Base-by-base conservation (phyloP, 2,113 vertebrate species). In the Melanostigma gelatinosum region DNA sequence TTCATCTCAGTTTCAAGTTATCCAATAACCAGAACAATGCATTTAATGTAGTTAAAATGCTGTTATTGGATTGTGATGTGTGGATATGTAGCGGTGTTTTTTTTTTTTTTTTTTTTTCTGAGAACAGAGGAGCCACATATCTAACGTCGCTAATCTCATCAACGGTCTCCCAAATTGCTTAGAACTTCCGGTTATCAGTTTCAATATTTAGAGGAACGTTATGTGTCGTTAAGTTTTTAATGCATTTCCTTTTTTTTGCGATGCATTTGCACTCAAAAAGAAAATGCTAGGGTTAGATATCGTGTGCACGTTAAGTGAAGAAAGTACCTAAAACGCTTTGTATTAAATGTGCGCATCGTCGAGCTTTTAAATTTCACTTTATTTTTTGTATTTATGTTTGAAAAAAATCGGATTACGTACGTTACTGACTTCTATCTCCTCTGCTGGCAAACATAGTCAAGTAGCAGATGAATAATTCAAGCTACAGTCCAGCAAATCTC, bases 141-240 rank as follows among this genome's bases (percentile, higher is more conserved):
- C 55, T 60, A 76, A 2, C 69, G n/a, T 55, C 3, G 75, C 66
- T 75, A 57, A 69, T 76, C 52, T 42, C 50, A 60, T 18, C 34
- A 8, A 0, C 80, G 58, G 55, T 46, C 34, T 38, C 24, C 20
- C 7, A 85, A 87, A 62, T 78, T 52, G 70, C 66, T 75, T 64
- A 18, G 57, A 87, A 89, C 83, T 89, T 83, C 79, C 64, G 65
- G 55, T 44, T 48, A 27, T 15, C 48, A 38, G 27, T 42, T 20
- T 24, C 6, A 52, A 40, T 29, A 4, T 76, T 36, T 40, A 46
- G 3, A 1, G 3, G 8, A 52, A 0, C 7, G 0, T 52, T n/a
- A 20, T 6, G 34, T 34, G 34, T 34, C 34, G 34, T 34, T 34
- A 34, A 38, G 24, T 38, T 44, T 44, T 3, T 3, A 4, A 8